phyloP scores from a whole-genome alignment of 2,797 vertebrate species.

The Ceryle rudis region DNA sequence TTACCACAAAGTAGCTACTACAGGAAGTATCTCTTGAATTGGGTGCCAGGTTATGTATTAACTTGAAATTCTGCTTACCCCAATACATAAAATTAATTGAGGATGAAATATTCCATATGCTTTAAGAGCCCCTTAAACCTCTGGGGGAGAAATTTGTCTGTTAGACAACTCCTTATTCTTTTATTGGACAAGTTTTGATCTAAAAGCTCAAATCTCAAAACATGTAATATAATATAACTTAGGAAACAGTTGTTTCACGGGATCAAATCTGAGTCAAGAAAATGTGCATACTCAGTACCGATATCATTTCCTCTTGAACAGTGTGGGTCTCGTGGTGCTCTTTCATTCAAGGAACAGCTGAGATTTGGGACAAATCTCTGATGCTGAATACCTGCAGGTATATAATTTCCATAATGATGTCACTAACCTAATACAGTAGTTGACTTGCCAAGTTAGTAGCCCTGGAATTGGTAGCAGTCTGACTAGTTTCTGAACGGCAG shows the following conservation, averaged over 20 bases:
- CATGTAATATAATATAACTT: background rate
- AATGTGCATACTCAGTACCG: background rate
- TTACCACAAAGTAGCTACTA: conserved; percentile 39
- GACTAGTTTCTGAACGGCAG: background rate
- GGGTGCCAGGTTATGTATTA: conserved; percentile 26
- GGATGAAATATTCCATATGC: background rate
- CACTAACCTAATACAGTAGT: background rate
- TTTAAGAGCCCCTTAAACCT: background rate
- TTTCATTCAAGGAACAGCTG: background rate
- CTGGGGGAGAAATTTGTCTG: background rate
- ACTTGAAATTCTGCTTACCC: background rate
- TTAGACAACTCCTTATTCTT: background rate
- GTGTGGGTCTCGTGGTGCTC: background rate
- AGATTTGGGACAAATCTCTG: background rate
- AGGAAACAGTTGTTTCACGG: background rate
- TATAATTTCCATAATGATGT: background rate
- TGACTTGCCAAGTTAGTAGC: background rate
- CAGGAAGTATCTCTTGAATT: conserved; percentile 49
- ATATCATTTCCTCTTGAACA: background rate
- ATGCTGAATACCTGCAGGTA: background rate
- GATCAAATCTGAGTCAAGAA: background rate
- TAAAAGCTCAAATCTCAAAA: background rate
- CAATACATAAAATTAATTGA: background rate
- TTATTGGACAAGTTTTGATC: background rate
- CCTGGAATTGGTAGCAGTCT: background rate